These are phyloP conservation scores for Epirrita christyi DNA, from an alignment of 2,888 invertebrate genomes.

Conservation along the genomic window DNA sequence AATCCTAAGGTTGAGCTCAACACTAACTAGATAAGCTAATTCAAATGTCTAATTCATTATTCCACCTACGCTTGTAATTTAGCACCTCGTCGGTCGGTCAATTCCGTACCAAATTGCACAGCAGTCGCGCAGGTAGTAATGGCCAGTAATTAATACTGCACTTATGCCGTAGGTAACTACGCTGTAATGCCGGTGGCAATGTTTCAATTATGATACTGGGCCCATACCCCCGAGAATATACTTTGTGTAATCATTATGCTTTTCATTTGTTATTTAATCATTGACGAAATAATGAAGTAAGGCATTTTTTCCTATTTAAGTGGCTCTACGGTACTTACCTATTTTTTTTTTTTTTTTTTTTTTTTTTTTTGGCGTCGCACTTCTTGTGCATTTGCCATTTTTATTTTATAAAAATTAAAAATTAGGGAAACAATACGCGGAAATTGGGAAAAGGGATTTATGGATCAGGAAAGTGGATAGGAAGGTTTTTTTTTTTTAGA, in stretches of 20 bases:
- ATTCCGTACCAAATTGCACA: constrained; percentile 13
- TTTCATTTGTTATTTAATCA: constrained; percentile 8
- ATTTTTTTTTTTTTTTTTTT: neutral
- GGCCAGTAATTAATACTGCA: constrained; percentile 23
- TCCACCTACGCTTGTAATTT: constrained; percentile 11
- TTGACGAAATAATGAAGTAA: too few species aligned
- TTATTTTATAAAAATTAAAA: too few species aligned
- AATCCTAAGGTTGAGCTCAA: neutral
- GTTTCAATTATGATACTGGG: constrained; percentile 20
- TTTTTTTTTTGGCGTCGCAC: too few species aligned
- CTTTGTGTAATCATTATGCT: constrained; percentile 1
- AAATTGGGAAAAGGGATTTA: too few species aligned
- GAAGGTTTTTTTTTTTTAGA: too few species aligned
- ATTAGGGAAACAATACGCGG: too few species aligned
- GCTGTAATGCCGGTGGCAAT: constrained; percentile 11
- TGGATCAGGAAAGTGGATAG: too few species aligned
- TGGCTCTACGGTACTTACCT: neutral
- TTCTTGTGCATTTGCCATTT: too few species aligned
- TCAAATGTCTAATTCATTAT: constrained; percentile 6
- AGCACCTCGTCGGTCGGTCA: neutral
- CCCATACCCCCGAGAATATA: constrained; percentile 9
- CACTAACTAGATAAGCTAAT: neutral
- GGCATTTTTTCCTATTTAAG: too few species aligned
- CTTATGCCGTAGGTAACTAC: constrained; percentile 11
- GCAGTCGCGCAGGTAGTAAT: constrained; percentile 5